Percentiles rank a stretch among this genome's conserved stretches.
These are phyloP conservation scores for Campopleginae sp. DNA, from an alignment of 2,888 invertebrate genomes.

Conservation along the genomic window DNA sequence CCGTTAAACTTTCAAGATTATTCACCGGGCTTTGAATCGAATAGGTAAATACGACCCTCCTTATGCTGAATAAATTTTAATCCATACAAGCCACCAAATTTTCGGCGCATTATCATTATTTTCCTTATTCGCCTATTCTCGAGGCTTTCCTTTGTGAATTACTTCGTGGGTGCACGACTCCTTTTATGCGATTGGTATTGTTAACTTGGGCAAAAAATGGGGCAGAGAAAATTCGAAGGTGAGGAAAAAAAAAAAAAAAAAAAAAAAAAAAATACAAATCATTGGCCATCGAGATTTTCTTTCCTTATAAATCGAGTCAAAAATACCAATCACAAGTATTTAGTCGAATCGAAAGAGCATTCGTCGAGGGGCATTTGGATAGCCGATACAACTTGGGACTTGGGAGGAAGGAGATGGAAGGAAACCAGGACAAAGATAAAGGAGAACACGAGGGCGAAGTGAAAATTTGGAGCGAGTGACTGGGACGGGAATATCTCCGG, in stretches of 20 bases:
- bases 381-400: neutral
- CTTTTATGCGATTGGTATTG: neutral
- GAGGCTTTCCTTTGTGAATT: constrained; percentile 51
- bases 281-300: neutral
- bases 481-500: neutral
- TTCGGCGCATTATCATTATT: constrained; percentile 50
- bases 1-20: constrained; percentile 81
- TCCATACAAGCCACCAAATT: constrained; percentile 59
- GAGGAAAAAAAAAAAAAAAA: too few relatives aligned
- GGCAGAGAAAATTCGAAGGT: neutral
- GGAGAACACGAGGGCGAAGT: constrained; percentile 31
- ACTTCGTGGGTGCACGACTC: neutral
- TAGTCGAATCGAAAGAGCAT: neutral
- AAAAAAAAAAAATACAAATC: neutral
- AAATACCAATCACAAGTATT: neutral
- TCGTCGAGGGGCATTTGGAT: neutral
- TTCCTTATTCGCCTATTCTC: constrained; percentile 5
- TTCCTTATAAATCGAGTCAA: neutral
- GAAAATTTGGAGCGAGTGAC: constrained; percentile 19
- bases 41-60: constrained; percentile 37
- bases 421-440: constrained; percentile 12
- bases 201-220: neutral
- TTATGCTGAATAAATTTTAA: constrained; percentile 70
- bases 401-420: neutral
- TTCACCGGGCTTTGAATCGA: constrained; percentile 62